These are phyloP conservation scores for Linyphia triangularis DNA, from an alignment of 2,888 invertebrate genomes.

Conservation along the genomic window DNA sequence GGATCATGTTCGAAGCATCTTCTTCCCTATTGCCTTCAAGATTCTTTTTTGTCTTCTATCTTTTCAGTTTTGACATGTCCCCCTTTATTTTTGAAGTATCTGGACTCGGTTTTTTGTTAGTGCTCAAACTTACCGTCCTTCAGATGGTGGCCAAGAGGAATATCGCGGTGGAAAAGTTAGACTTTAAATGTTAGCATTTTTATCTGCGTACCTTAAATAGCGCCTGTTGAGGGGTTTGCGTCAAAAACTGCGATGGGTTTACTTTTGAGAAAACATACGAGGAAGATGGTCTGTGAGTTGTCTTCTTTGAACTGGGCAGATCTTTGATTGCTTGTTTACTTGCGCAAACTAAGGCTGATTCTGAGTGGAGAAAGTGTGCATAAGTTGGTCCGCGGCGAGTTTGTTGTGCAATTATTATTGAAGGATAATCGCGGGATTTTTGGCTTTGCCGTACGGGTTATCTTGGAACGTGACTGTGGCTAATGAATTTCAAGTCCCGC, in stretches of 20 bases:
- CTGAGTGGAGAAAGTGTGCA: neutral
- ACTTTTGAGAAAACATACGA: neutral
- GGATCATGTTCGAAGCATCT: constrained; percentile 4
- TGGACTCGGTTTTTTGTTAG: constrained; percentile 22
- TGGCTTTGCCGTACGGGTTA: constrained; percentile 13
- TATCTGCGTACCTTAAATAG: constrained; percentile 69
- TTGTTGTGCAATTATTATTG: constrained; percentile 1
- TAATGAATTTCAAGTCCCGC: constrained; percentile 22
- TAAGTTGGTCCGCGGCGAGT: neutral
- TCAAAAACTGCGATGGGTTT: neutral
- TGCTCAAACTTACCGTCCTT: constrained; percentile 21
- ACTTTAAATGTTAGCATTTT: constrained; percentile 40
- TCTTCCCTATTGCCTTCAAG: neutral
- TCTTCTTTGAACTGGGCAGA: neutral
- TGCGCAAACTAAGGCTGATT: no score
- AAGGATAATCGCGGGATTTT: neutral
- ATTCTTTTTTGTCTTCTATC: constrained; percentile 4
- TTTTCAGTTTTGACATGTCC: constrained; percentile 39
- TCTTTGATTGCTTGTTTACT: neutral
- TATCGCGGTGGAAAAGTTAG: constrained; percentile 42
- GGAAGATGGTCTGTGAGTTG: neutral
- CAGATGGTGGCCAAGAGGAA: constrained; percentile 49
- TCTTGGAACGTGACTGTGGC: constrained; percentile 25
- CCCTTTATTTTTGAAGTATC: constrained; percentile 51
- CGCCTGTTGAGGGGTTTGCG: neutral